These are phyloP conservation scores for Atherinomorus stipes DNA, from an alignment of 2,113 vertebrate genomes.

Conservation along the genomic window DNA sequence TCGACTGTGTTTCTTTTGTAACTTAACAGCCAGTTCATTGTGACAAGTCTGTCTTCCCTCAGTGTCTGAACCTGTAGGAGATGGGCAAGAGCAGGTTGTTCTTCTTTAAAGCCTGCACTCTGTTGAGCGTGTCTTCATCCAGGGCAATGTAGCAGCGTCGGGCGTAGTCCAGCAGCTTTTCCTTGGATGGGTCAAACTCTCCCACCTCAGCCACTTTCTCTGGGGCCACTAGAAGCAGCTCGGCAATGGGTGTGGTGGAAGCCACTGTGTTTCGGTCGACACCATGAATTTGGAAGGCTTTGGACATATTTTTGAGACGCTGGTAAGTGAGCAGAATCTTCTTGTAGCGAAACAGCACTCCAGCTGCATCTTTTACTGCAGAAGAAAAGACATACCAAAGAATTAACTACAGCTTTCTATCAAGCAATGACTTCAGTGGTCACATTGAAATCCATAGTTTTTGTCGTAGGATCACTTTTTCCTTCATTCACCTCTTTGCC, in stretches of 20 bases:
- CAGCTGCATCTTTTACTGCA: slow-evolving; percentile 91
- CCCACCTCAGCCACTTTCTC: slow-evolving; percentile 91
- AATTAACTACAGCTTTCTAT: background rate
- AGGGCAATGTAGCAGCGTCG: slow-evolving; percentile 89
- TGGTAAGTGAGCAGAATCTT: slow-evolving; percentile 93
- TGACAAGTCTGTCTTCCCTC: slow-evolving; percentile 24
- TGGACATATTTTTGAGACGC: slow-evolving; percentile 91
- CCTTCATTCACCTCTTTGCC: slow-evolving; percentile 85
- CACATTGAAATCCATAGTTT: background rate
- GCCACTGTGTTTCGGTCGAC: slow-evolving; percentile 93
- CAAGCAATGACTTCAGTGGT: background rate
- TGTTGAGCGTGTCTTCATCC: slow-evolving; percentile 89
- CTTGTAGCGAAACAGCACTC: slow-evolving; percentile 92
- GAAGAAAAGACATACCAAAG: background rate
- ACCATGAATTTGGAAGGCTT: slow-evolving; percentile 91
- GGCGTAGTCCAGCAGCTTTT: slow-evolving; percentile 91
- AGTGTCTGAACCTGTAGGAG: slow-evolving; percentile 88
- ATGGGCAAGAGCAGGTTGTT: slow-evolving; percentile 92
- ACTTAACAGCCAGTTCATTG: background rate
- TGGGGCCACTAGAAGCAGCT: slow-evolving; percentile 90
- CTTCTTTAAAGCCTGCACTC: slow-evolving; percentile 92
- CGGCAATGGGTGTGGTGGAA: slow-evolving; percentile 91
- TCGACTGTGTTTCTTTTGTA: slow-evolving; percentile 3
- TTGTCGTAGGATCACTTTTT: background rate
- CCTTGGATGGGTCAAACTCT: slow-evolving; percentile 91